Evolutionary conservation across 2,888 invertebrate species (phyloP).

Genomic region (Oxyteleia sp.): DNA sequence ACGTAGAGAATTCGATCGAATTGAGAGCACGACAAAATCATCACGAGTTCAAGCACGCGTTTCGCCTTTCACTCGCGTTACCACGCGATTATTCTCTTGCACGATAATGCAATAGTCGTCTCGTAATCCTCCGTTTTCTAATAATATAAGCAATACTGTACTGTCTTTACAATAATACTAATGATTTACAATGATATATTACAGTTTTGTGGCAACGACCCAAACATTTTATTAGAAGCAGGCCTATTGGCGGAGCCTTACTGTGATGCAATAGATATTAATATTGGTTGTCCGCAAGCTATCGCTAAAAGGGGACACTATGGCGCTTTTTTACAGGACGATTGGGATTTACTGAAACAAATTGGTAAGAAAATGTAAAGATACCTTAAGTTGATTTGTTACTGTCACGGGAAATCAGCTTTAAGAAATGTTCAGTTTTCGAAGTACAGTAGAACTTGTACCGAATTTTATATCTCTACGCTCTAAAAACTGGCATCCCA

Average conservation of each 20-base stretch:
- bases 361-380: constrained; percentile 90
- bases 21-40: constrained; percentile 62
- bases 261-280: constrained; percentile 98
- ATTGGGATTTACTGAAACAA: constrained; percentile 94
- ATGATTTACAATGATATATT: no score
- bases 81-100: constrained; percentile 62
- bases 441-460: no score
- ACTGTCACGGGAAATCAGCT: no score
- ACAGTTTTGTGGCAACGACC: constrained; percentile 99
- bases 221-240: constrained; percentile 95
- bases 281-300: constrained; percentile 99
- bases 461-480: no score
- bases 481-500: no score
- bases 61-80: constrained; percentile 62
- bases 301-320: constrained; percentile 99
- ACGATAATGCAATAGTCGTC: constrained; percentile 66
- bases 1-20: constrained; percentile 36
- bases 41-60: constrained; percentile 64
- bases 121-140: constrained; percentile 69
- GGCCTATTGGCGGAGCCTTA: constrained; percentile 94
- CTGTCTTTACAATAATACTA: constrained; percentile 46
- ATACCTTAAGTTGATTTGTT: not conserved
- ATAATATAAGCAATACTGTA: constrained; percentile 60
- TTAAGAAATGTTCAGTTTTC: no score
- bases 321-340: constrained; percentile 98